A percentile compares a stretch with the other conserved stretches of the same genome.
phyloP scores from a whole-genome alignment of 64 coral and sea anemone genomes.

The Stichodactyla mertensii region DNA sequence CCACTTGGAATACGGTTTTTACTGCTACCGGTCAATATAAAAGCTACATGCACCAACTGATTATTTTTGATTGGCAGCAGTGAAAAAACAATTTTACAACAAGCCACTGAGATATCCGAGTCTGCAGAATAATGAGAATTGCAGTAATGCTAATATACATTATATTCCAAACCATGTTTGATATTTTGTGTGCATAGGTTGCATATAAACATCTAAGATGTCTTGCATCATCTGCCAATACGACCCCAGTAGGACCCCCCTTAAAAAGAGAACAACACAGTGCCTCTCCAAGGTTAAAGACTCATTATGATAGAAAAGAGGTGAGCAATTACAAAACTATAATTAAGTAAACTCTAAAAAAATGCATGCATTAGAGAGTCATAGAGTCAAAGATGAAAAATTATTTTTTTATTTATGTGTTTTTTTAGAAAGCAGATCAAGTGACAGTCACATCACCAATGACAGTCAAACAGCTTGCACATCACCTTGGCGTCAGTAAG shows the following conservation, averaged over 20 bases:
- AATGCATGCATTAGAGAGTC: too few relatives aligned
- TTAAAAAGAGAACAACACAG: constrained; percentile 11
- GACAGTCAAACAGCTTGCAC: neutral
- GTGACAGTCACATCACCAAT: neutral
- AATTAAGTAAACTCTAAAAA: too few relatives aligned
- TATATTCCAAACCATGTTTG: neutral
- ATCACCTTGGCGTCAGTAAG: constrained; percentile 1
- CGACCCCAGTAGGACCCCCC: neutral
- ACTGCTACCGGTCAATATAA: too few relatives aligned
- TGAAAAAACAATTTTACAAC: too few relatives aligned
- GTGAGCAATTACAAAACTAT: neutral
- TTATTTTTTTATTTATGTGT: neutral
- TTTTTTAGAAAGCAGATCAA: neutral
- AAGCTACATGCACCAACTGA: too few relatives aligned
- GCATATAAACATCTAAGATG: neutral
- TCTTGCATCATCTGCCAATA: neutral
- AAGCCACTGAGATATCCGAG: too few relatives aligned
- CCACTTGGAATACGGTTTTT: too few relatives aligned
- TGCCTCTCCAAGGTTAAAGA: neutral
- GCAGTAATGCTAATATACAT: too few relatives aligned
- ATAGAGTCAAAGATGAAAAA: too few relatives aligned
- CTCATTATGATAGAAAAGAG: neutral
- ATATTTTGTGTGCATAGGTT: neutral
- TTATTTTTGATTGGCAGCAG: too few relatives aligned
- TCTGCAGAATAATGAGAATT: too few relatives aligned